phyloP scores from a whole-genome alignment of 2,113 vertebrate species.

The Chaenocephalus aceratus region DNA sequence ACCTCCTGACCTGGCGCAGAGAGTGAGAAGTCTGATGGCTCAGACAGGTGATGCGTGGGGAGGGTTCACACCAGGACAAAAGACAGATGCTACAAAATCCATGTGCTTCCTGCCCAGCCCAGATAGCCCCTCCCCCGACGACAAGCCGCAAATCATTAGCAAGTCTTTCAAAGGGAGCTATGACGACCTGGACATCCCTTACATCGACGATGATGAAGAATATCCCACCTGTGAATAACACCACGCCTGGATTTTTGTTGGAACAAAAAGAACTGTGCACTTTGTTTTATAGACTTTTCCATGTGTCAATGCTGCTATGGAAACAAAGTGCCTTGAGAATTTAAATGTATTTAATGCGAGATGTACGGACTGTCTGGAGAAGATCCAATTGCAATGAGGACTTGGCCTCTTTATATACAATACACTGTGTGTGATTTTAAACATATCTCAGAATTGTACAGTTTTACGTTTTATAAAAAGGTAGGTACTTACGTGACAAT shows the following conservation, averaged over 20 bases:
- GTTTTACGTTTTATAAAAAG: constrained; percentile 38
- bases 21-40: constrained; percentile 44
- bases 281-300: constrained; percentile 57
- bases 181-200: constrained; percentile 87
- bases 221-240: constrained; percentile 26
- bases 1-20: constrained; percentile 52
- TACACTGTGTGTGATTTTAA: constrained; percentile 27
- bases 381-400: not conserved
- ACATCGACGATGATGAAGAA: constrained; percentile 80
- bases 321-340: constrained; percentile 35
- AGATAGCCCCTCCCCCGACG: constrained; percentile 17
- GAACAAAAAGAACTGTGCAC: constrained; percentile 41
- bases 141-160: constrained; percentile 25
- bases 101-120: constrained; percentile 71
- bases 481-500: constrained; percentile 17
- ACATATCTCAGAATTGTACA: constrained; percentile 36
- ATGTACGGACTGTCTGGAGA: constrained; percentile 27
- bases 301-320: constrained; percentile 59
- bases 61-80: constrained; percentile 75
- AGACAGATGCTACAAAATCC: constrained; percentile 80
- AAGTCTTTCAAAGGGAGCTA: constrained; percentile 75
- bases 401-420: constrained; percentile 8
- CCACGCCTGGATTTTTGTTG: not conserved
- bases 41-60: not conserved
- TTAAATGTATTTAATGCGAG: constrained; percentile 44